phyloP scores from a whole-genome alignment of 2,888 invertebrate genomes.

The Psylliodes chrysocephalus region DNA sequence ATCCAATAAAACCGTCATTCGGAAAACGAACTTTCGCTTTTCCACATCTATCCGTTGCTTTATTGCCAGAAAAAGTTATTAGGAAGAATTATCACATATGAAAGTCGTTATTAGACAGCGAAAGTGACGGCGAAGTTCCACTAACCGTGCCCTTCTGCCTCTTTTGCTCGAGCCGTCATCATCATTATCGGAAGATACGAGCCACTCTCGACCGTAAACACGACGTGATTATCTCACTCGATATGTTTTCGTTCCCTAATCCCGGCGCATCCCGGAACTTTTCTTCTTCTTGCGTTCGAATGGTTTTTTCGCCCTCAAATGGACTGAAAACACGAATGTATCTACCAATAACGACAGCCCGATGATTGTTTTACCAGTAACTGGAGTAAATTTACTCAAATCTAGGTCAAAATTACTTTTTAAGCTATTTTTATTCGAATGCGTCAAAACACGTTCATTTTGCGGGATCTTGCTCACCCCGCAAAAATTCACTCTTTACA shows the following conservation, averaged over 20 bases:
- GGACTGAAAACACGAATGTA: slow-evolving; percentile 8
- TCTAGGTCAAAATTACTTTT: too few relatives aligned
- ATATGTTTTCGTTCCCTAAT: slow-evolving; percentile 41
- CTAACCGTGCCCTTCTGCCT: slow-evolving; percentile 29
- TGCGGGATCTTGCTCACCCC: too few relatives aligned
- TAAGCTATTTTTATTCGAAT: too few relatives aligned
- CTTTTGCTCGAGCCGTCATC: slow-evolving; percentile 50
- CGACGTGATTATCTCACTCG: slow-evolving; percentile 59
- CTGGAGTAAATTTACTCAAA: too few relatives aligned
- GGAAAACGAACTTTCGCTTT: slow-evolving; percentile 8
- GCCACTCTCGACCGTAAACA: slow-evolving; percentile 57
- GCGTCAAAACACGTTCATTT: too few relatives aligned
- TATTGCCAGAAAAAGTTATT: slow-evolving; percentile 31
- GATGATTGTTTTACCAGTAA: too few relatives aligned
- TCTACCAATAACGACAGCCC: too few relatives aligned
- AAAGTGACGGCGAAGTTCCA: slow-evolving; percentile 40
- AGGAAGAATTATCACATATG: slow-evolving; percentile 37
- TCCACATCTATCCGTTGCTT: slow-evolving; percentile 24
- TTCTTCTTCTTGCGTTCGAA: too few relatives aligned
- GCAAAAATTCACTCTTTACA: too few relatives aligned
- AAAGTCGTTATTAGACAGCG: slow-evolving; percentile 35
- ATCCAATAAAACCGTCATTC: not conserved
- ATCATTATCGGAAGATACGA: slow-evolving; percentile 57
- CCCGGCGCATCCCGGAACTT: slow-evolving; percentile 4
- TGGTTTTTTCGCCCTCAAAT: slow-evolving; percentile 10